phyloP scores from a whole-genome alignment of 2,888 invertebrate genomes.

The Agrilus mali region DNA sequence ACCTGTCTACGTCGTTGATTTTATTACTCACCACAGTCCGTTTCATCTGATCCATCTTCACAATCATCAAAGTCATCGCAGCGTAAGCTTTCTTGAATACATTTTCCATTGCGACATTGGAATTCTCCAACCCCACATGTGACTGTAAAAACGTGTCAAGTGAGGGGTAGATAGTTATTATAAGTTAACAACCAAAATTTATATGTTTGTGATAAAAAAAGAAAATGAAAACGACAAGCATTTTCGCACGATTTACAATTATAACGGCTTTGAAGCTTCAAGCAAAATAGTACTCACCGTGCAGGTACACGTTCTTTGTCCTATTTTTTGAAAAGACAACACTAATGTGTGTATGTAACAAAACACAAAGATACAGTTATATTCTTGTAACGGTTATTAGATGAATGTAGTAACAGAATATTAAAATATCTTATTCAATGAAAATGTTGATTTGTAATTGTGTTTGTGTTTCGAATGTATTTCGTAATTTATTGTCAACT shows the following conservation, averaged over 20 bases:
- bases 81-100: slow-evolving; percentile 34
- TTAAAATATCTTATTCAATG: too few relatives aligned
- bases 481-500: too few relatives aligned
- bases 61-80: slow-evolving; percentile 44
- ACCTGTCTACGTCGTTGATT: neutral
- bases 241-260: neutral
- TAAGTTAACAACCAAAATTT: too few relatives aligned
- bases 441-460: too few relatives aligned
- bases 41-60: slow-evolving; percentile 45
- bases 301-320: too few relatives aligned
- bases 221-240: slow-evolving; percentile 4
- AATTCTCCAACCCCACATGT: slow-evolving; percentile 53
- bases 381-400: too few relatives aligned
- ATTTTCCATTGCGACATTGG: slow-evolving; percentile 36
- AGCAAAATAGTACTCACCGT: too few relatives aligned
- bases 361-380: too few relatives aligned
- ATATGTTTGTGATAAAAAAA: slow-evolving; percentile 9
- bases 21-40: slow-evolving; percentile 32
- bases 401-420: too few relatives aligned
- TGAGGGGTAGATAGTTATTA: neutral
- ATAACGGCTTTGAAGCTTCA: neutral
- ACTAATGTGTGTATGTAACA: too few relatives aligned
- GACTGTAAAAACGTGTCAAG: slow-evolving; percentile 24
- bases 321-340: too few relatives aligned
- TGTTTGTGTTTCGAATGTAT: too few relatives aligned